Evolutionary conservation across 2,113 vertebrate genomes (phyloP).

Genomic region (Numenius arquata): DNA sequence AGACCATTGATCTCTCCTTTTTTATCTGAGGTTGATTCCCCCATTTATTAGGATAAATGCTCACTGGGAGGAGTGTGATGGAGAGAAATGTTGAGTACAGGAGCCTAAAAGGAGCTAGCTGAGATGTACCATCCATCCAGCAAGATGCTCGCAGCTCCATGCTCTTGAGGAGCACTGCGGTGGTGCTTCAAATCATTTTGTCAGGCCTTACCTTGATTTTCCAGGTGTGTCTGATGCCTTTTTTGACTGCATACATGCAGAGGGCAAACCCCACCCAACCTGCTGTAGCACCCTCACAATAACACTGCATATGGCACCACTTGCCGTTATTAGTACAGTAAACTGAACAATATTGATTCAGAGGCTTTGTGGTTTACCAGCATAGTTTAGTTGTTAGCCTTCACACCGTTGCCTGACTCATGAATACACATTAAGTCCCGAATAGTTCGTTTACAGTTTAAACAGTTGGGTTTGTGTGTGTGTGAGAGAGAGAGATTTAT

Average conservation of each 20-base stretch:
- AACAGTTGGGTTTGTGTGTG: not conserved
- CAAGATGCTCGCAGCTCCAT: not conserved
- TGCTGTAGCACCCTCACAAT: not conserved
- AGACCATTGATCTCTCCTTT: not conserved
- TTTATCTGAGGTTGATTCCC: not conserved
- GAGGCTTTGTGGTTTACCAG: slow-evolving; percentile 42
- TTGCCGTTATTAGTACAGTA: slow-evolving; percentile 42
- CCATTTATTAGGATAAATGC: not conserved
- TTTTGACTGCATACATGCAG: not conserved
- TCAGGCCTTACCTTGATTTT: not conserved
- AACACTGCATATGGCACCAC: not conserved
- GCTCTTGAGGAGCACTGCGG: not conserved
- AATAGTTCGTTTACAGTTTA: not conserved
- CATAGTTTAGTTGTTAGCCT: not conserved
- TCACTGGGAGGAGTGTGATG: rapidly evolving
- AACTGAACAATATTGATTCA: slow-evolving; percentile 20
- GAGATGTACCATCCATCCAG: not conserved
- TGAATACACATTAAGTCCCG: slow-evolving; percentile 1
- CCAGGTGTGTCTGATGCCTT: not conserved
- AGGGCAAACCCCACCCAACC: not conserved
- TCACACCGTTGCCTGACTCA: not conserved
- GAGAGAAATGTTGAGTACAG: not conserved
- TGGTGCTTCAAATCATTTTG: no score
- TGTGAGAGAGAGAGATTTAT: not conserved
- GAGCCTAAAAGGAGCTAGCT: not conserved